phyloP scores from a whole-genome alignment of 2,888 invertebrate species.

The Habroteleia sp. region DNA sequence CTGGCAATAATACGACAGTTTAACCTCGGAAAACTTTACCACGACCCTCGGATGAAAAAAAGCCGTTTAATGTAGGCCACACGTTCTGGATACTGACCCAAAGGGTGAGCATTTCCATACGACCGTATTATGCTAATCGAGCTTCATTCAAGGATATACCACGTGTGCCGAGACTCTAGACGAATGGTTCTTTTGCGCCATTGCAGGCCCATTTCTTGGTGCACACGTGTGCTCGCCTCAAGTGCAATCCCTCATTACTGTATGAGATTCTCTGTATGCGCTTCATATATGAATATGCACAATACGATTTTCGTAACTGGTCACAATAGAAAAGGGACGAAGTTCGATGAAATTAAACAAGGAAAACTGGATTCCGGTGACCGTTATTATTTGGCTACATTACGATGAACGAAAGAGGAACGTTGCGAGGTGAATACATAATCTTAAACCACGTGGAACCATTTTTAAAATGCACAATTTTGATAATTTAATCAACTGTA shows the following conservation, averaged over 20 bases:
- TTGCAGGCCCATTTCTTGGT: conserved; percentile 36
- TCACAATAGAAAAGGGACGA: conserved; percentile 10
- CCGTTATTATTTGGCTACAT: conserved; percentile 51
- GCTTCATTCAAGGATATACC: conserved; percentile 64
- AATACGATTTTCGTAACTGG: conserved; percentile 4
- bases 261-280: background rate
- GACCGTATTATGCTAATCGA: conserved; percentile 69
- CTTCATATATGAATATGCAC: background rate
- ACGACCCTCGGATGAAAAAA: conserved; percentile 38
- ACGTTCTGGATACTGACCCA: conserved; percentile 34
- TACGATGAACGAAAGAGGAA: conserved; percentile 41
- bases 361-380: conserved; percentile 44
- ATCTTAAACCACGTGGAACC: conserved; percentile 2
- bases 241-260: conserved; percentile 5
- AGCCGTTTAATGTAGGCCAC: conserved; percentile 64
- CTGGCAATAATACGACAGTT: conserved; percentile 54
- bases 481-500: background rate
- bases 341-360: conserved; percentile 31
- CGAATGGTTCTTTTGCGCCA: conserved; percentile 30
- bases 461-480: conserved; percentile 6
- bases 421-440: conserved; percentile 7
- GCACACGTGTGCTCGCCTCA: conserved; percentile 43
- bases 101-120: conserved; percentile 67
- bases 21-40: conserved; percentile 26
- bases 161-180: conserved; percentile 59